phyloP scores from a whole-genome alignment of 2,113 vertebrate species.

The Pituophis catenifer region DNA sequence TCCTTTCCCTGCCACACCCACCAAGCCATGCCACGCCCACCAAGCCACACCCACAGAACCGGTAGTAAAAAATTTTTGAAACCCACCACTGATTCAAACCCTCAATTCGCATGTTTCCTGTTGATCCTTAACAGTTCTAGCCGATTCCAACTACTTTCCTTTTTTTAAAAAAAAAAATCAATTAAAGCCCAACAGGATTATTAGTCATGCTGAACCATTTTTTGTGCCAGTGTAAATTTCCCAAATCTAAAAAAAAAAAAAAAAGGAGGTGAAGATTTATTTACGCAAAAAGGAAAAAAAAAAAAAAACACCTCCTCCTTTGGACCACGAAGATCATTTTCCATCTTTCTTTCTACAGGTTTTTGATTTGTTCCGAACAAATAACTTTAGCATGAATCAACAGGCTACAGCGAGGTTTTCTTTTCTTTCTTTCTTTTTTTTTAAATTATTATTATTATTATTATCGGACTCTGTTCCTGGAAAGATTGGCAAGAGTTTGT shows the following conservation, averaged over 20 bases:
- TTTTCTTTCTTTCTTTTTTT: not conserved
- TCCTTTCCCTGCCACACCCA: too few relatives aligned
- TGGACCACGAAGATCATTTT: not conserved
- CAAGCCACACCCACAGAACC: too few relatives aligned
- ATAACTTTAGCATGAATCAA: not conserved
- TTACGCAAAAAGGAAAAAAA: not conserved
- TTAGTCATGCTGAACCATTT: not conserved
- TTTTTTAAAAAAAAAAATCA: not conserved
- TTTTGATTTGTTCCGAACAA: not conserved
- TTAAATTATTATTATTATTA: not conserved
- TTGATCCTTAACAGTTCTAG: not conserved
- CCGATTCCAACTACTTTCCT: not conserved
- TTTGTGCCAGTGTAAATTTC: not conserved
- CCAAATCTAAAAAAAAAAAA: not conserved
- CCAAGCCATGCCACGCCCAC: too few relatives aligned
- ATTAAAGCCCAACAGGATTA: not conserved
- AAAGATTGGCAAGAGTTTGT: constrained; percentile 55
- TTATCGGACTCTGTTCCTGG: constrained; percentile 56
- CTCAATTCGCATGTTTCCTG: not conserved
- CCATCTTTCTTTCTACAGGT: not conserved
- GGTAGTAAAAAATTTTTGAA: too few relatives aligned
- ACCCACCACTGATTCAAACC: too few relatives aligned
- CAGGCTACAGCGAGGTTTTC: too few relatives aligned
- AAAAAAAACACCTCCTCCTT: not conserved
- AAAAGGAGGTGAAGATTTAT: too few relatives aligned